Evolutionary conservation across 2,113 vertebrate genomes (phyloP), one percentile per base, ranked within the genome.

Genomic region (Chelonoidis abingdonii): DNA sequence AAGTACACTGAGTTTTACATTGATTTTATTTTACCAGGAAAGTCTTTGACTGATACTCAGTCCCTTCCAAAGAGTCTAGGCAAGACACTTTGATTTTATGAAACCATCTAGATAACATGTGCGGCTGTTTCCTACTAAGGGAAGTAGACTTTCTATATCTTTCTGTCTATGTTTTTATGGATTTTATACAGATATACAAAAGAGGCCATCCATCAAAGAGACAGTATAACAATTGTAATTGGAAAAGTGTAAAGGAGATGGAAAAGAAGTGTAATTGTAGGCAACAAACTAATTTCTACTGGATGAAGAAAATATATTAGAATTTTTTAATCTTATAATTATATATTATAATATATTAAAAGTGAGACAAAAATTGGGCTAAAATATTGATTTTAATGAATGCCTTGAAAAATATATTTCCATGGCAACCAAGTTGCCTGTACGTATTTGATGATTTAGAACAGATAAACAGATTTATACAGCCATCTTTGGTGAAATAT

Each of bases 131-230:
- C 57, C 54, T 86, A 82, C 47, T 85, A 13, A 22, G 38, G 56
- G 38, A 89, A 84, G 31, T 56, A 80, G 54, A 17, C 57, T 22
- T 84, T 3, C 57, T 49, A 2, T 38, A 52, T 87, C 81, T 87
- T 31, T 59, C 52, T 86, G 81, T 81, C 84, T 79, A 35, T 76
- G 85, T 79, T 76, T 89, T 88, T 90, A 47, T 41, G 35, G 57
- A 47, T 11, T 86, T 84, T 95, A 86, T 89, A 50, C 82, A 93
- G 78, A 57, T 76, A 83, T 38, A 25, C 31, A 95, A 95, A 92
- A 92, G 84, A 47, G 87, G 89, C 10, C 56, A 86, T 41, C 54
- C 91, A 78, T 84, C 92, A 91, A 90, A 87, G 24, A 47, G 41
- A 27, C 75, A 78, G 75, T 78, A 78, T 47, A 78, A 78, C 75